Conservation (phyloP, 2,113 vertebrate species). For the Mobula birostris region DNA sequence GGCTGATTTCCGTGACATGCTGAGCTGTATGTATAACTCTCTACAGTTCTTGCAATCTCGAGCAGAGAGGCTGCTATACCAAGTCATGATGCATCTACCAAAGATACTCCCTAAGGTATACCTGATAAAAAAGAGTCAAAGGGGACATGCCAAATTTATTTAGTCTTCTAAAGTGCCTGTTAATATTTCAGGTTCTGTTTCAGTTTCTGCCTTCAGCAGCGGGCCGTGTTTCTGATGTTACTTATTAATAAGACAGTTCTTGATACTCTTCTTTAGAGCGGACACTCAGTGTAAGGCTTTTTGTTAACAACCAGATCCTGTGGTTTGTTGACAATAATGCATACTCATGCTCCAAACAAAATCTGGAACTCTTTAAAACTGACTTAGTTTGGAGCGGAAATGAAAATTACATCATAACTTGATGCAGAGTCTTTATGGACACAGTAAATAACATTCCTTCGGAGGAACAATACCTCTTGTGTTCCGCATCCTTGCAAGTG, state of each 20-base stretch:
- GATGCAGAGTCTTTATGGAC: not conserved
- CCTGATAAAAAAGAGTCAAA: too few species aligned
- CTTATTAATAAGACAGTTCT: not conserved
- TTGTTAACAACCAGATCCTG: not conserved
- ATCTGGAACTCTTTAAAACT: not conserved
- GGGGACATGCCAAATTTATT: too few species aligned
- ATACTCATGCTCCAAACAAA: not conserved
- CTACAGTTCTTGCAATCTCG: too few species aligned
- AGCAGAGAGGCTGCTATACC: too few species aligned
- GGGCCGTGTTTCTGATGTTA: not conserved
- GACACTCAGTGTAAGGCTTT: not conserved
- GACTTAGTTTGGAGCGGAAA: not conserved
- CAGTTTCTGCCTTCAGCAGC: not conserved
- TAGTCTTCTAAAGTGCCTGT: not conserved
- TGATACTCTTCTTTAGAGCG: not conserved
- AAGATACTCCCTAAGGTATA: too few species aligned
- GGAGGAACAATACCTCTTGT: not conserved
- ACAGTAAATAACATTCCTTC: not conserved
- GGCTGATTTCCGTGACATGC: too few species aligned
- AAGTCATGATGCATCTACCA: too few species aligned
- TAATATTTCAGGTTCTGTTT: not conserved
- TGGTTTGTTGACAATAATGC: not conserved
- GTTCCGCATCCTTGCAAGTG: not conserved
- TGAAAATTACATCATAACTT: not conserved
- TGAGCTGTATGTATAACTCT: too few species aligned